phyloP scores from a whole-genome alignment of 2,797 vertebrate genomes.

The Semotilus atromaculatus region DNA sequence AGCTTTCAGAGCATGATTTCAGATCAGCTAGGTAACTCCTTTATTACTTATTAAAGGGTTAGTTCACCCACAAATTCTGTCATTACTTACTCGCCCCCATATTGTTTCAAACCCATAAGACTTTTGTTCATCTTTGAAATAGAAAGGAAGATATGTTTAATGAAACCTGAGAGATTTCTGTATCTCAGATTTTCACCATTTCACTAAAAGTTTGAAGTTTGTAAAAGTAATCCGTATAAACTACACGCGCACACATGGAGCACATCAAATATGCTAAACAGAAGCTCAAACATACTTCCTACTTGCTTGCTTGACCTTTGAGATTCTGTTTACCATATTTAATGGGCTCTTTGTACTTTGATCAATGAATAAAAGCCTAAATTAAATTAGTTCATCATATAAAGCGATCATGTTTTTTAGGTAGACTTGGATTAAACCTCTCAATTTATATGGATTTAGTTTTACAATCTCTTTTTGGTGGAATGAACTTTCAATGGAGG shows the following conservation, averaged over 20 bases:
- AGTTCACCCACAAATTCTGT: background rate
- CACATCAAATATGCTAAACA: background rate
- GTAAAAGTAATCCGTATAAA: background rate
- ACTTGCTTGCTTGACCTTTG: background rate
- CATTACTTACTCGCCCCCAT: background rate
- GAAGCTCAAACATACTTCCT: background rate
- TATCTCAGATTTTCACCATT: background rate
- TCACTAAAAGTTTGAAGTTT: background rate
- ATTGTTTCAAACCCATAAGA: no score
- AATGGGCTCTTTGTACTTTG: background rate
- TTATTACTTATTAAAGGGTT: background rate
- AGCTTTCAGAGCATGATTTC: conserved; percentile 56
- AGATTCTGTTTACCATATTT: background rate
- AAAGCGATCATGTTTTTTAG: background rate
- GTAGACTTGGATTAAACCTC: background rate
- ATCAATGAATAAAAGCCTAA: background rate
- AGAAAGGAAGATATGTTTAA: background rate
- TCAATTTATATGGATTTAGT: background rate
- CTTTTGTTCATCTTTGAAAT: background rate
- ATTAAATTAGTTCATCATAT: background rate
- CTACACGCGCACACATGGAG: background rate
- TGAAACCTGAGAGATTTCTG: background rate
- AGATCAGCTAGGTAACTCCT: conserved; percentile 52
- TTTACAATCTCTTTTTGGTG: background rate
- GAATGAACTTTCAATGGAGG: background rate